Base-by-base conservation (phyloP, 2,113 vertebrate genomes). In the Ranitomeya variabilis region DNA sequence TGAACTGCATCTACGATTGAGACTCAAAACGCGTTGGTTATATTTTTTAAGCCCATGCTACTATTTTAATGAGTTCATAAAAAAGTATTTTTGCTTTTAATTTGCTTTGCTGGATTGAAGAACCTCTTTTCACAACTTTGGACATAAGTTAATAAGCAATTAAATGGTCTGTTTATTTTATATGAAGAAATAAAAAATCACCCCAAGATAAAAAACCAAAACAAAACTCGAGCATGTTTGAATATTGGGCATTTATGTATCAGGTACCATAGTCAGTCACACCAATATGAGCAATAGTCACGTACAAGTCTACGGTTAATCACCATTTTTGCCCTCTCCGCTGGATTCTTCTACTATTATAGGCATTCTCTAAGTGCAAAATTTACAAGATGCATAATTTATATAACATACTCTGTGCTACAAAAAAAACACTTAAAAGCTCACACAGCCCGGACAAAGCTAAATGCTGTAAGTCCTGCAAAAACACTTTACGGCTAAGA, bases 311-410 rank as follows among this genome's bases (percentile, higher is more conserved):
- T 18, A 14, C 15, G 26, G 54, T 26, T 23, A 57, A 23, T 57
- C 54, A 23, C 77, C n/a, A 15, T 80, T 23, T 52, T 59, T 57
- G 12, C 37, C 69, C 69, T 37, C 14, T 37, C 1, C 6, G 9
- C 31, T 74, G 14, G 16, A 51, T 45, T 18, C 10, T 59, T 31
- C 6, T 59, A 31, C 19, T 51, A 54, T 26, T 80, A 60, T 80
- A 26, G 54, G 3, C 78, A 51, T 80, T 80, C 54, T 10, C 54
- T 57, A 14, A 31, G 23, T 80, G n/a, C 31, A 60, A 79, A 80
- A 80, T 31, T 23, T 80, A 55, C 78, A 16, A 23, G 55, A 59
- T 80, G 54, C 78, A 80, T 80, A 59, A 80, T 79, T 79, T 23
- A 79, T 79, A 79, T 21, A 23, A n/a, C 12, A 55, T 77, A n/a